Conservation (phyloP, 2,113 vertebrate genomes). For the Electrona antarctica region DNA sequence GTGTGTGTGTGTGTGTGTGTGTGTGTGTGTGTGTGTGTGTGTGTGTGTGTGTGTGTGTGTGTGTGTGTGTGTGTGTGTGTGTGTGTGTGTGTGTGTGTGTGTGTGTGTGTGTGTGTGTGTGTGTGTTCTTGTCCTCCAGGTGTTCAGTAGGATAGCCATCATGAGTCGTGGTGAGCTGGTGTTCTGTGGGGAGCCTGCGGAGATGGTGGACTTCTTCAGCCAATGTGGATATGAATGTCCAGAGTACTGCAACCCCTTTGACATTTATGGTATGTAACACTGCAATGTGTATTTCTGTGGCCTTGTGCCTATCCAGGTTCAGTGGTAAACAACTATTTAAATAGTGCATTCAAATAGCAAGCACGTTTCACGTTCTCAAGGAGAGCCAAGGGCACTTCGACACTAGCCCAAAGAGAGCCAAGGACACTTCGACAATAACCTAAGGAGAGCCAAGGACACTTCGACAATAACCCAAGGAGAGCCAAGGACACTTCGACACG, state of each 20-base stretch:
- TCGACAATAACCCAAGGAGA: no score
- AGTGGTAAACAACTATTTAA: no score
- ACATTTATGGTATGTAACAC: slow-evolving; percentile 86
- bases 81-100: slow-evolving; percentile 1
- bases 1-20: no score
- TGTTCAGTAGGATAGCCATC: slow-evolving; percentile 93
- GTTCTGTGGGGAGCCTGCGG: slow-evolving; percentile 88
- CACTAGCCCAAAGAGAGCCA: no score
- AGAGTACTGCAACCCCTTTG: slow-evolving; percentile 96
- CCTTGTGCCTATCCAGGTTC: neutral
- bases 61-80: neutral
- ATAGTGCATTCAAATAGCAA: neutral
- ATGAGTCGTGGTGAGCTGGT: slow-evolving; percentile 93
- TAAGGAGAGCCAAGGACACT: no score
- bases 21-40: no score
- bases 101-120: slow-evolving; percentile 9
- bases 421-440: no score
- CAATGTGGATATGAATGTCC: slow-evolving; percentile 89
- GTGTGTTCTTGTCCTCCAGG: slow-evolving; percentile 62
- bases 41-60: slow-evolving; percentile 18
- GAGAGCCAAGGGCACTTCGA: no score
- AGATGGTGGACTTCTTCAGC: slow-evolving; percentile 94
- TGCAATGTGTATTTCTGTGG: neutral
- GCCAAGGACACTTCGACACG: no score
- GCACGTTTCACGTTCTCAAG: no score